Evolutionary conservation across 2,888 invertebrate genomes (phyloP), one percentile per base, ranked within the genome.

Genomic region (Amiota mariae): DNA sequence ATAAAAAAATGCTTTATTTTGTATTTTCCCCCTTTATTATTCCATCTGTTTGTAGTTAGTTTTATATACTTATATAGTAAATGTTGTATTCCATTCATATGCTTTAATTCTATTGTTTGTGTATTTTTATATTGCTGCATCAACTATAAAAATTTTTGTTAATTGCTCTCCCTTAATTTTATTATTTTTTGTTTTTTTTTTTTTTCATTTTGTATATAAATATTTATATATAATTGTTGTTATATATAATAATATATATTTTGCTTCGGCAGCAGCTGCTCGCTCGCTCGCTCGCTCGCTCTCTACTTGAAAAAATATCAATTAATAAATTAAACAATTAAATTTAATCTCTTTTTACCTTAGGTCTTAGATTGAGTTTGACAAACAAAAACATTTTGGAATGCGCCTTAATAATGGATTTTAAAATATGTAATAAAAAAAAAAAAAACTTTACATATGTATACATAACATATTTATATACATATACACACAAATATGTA

Each of bases 321-420:
- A 13, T 15, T 56, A 24, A 49, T 57, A 47, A 46, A 59, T 57
- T 57, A 68, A 51, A 24, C 49, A 49, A 68, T 13, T 15, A 75
- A 79, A 79, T 79, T 78, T 75, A 59, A 63, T 72, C 79, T 85
- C 75, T 79, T 76, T 82, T 82, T 79, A 83, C 82, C 75, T 82
- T 86, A 84, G 81, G 78, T 84, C 75, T 81, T 79, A 80, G 84
- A 81, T 79, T 81, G 79, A 81, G 75, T 84, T 82, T 83, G 81
- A 79, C 76, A 79, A 73, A 76, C 78, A 76, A 80, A 78, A 79
- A 77, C 76, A 78, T 80, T 85, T 84, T 78, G 86, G 73, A 84
- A 86, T 78, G 80, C 84, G 87, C 85, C 85, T 87, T 87, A 87
- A 76, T 77, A 81, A 81, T 82, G 85, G 80, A 85, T 84, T 80